phyloP scores from a whole-genome alignment of 2,113 vertebrate species.

The Pterocles burchelli region DNA sequence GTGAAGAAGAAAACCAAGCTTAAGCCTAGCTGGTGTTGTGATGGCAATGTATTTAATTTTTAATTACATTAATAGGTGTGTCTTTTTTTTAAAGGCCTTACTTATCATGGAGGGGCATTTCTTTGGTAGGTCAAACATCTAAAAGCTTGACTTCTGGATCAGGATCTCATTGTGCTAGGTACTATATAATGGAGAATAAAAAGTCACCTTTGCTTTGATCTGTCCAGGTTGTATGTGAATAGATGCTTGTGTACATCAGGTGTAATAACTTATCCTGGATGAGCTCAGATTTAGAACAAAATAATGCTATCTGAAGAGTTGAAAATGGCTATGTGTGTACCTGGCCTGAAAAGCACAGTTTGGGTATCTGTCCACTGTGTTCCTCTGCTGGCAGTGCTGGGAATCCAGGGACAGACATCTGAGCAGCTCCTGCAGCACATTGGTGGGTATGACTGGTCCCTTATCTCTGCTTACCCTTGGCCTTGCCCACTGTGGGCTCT shows the following conservation, averaged over 20 bases:
- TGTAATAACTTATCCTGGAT: background rate
- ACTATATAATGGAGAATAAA: background rate
- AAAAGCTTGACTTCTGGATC: background rate
- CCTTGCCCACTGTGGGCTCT: background rate
- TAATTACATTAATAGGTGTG: background rate
- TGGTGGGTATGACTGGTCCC: background rate
- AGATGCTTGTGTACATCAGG: background rate
- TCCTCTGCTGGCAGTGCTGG: background rate
- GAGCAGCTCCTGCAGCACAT: accelerated
- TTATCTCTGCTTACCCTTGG: accelerated
- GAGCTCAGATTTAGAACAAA: background rate
- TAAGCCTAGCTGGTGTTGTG: background rate
- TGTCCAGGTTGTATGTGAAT: background rate
- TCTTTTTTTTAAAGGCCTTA: background rate
- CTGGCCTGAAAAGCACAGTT: background rate
- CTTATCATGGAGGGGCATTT: background rate
- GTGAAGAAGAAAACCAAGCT: background rate
- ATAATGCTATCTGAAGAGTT: background rate
- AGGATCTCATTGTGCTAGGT: background rate
- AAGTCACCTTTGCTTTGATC: background rate
- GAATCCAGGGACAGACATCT: background rate
- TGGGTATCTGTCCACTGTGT: background rate
- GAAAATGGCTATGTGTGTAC: background rate
- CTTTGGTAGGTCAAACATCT: background rate
- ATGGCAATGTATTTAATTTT: background rate